Evolutionary conservation across 1,140 invertebrate species (phyloP).

Genomic region (Sitodiplosis mosellana): DNA sequence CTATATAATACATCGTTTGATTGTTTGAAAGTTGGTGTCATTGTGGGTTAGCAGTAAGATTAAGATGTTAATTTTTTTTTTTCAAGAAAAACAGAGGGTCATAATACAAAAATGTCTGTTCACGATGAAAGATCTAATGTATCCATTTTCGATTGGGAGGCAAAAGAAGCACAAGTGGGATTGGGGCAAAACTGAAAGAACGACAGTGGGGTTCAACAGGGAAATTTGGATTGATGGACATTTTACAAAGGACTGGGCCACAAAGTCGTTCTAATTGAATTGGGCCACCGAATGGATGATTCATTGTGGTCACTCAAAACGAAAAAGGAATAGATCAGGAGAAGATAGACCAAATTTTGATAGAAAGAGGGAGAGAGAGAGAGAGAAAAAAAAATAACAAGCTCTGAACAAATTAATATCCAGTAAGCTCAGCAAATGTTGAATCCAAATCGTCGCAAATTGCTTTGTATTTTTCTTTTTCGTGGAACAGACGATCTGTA

Average conservation of each 20-base stretch:
- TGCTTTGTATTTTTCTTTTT: constrained; percentile 92
- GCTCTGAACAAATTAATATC: constrained; percentile 42
- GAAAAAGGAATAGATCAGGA: not conserved
- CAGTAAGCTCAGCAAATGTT: constrained; percentile 77
- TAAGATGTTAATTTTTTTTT: too few species aligned
- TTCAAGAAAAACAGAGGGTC: not conserved
- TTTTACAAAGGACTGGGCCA: not conserved
- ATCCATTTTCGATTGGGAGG: too few species aligned
- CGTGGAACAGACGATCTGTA: constrained; percentile 80
- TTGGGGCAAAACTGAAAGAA: too few species aligned
- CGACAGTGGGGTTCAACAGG: too few species aligned
- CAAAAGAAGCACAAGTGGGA: too few species aligned
- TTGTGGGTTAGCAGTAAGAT: not conserved
- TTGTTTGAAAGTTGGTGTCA: not conserved
- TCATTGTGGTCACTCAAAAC: not conserved
- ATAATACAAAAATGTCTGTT: too few species aligned
- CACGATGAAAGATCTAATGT: too few species aligned
- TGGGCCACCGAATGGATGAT: not conserved
- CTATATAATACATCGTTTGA: not conserved
- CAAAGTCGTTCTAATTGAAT: too few species aligned
- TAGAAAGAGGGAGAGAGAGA: not conserved
- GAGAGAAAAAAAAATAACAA: not conserved
- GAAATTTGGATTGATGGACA: too few species aligned
- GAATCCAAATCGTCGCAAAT: constrained; percentile 96
- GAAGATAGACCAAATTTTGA: not conserved